phyloP scores from a whole-genome alignment of 2,113 vertebrate species.

The Glareola pratincola region DNA sequence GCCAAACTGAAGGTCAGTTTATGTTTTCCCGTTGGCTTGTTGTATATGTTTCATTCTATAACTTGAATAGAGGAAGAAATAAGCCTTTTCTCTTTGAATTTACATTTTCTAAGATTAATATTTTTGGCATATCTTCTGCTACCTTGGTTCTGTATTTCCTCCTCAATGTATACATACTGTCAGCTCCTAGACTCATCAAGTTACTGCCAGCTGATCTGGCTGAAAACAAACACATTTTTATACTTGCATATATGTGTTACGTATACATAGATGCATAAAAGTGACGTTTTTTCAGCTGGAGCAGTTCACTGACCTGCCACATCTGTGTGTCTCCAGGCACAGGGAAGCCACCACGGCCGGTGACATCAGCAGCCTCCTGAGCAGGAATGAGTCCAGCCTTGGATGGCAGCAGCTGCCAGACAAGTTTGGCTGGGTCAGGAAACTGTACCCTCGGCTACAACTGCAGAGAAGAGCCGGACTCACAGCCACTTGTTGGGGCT shows the following conservation, averaged over 20 bases:
- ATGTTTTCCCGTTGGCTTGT: not conserved
- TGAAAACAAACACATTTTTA: not conserved
- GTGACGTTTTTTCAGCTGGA: not conserved
- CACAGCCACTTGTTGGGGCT: not conserved
- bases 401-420: not conserved
- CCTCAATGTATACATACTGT: not conserved
- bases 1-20: not conserved
- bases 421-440: not conserved
- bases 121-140: not conserved
- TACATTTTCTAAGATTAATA: not conserved
- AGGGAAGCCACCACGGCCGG: not conserved
- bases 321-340: not conserved
- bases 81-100: not conserved
- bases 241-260: not conserved
- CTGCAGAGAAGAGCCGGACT: not conserved
- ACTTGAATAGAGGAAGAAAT: not conserved
- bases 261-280: not conserved
- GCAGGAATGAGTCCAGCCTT: not conserved
- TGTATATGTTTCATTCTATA: not conserved
- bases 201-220: not conserved
- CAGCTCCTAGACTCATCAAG: not conserved
- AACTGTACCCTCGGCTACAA: not conserved
- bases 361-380: not conserved
- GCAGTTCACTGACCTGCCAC: not conserved
- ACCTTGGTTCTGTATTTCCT: not conserved